Evolutionary conservation across 2,888 invertebrate species (phyloP).

Genomic region (Xestia c-nigrum): DNA sequence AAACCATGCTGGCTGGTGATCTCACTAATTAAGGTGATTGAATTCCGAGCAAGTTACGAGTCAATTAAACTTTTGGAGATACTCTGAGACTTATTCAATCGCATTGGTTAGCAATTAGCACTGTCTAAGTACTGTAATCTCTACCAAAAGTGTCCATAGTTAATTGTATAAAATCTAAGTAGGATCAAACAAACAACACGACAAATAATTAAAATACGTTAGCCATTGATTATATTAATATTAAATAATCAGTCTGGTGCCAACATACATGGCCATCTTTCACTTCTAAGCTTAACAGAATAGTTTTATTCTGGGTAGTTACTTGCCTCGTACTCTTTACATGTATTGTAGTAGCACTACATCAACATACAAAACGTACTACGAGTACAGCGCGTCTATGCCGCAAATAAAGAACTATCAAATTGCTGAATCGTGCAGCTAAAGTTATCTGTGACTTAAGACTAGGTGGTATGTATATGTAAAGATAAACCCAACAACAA

Average conservation of each 20-base stretch:
- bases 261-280: background rate
- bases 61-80: background rate
- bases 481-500: too few species aligned
- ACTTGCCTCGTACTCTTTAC: background rate
- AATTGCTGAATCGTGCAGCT: too few species aligned
- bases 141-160: background rate
- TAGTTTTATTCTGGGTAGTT: background rate
- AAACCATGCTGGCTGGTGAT: too few species aligned
- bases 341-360: background rate
- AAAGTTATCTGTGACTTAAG: too few species aligned
- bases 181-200: background rate
- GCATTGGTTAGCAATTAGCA: too few species aligned
- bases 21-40: too few species aligned
- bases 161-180: background rate
- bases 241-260: background rate
- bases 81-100: too few species aligned
- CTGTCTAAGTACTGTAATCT: too few species aligned
- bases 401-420: too few species aligned
- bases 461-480: too few species aligned
- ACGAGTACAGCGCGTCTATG: too few species aligned
- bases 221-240: background rate
- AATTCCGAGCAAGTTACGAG: background rate
- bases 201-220: background rate
- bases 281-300: background rate
- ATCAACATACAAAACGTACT: too few species aligned